Conservation (phyloP, 2,888 invertebrate species). For the Drosophila suboccidentalis region DNA sequence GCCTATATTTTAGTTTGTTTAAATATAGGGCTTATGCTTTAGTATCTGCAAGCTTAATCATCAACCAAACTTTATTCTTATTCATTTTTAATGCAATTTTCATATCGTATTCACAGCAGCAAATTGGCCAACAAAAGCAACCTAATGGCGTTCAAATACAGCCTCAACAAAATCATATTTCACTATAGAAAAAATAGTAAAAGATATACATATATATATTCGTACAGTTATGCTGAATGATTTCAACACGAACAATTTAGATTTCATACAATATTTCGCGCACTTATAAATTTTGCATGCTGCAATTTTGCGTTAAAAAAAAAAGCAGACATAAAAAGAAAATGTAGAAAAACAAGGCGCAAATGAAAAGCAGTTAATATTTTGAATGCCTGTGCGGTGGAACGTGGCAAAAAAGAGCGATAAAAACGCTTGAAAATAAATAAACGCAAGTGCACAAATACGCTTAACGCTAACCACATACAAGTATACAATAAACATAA, state of each 20-base stretch:
- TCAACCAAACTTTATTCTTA: conserved; percentile 4
- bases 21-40: background rate
- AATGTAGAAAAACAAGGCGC: conserved; percentile 3
- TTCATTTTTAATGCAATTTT: conserved; percentile 13
- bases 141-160: conserved; percentile 20
- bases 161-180: conserved; percentile 15
- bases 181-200: conserved; percentile 14
- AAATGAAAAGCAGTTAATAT: conserved; percentile 73
- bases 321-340: background rate
- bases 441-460: conserved; percentile 60
- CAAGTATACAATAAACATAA: background rate
- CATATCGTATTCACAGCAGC: conserved; percentile 13
- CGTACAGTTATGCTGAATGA: conserved; percentile 38
- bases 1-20: background rate
- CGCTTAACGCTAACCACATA: conserved; percentile 34
- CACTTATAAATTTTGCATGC: conserved; percentile 49
- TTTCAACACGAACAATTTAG: conserved; percentile 62
- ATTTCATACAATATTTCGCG: conserved; percentile 50
- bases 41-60: background rate
- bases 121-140: conserved; percentile 28
- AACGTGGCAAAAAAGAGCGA: conserved; percentile 26
- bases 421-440: conserved; percentile 55
- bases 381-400: conserved; percentile 41
- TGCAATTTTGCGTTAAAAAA: conserved; percentile 20
- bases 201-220: conserved; percentile 8